A percentile compares a stretch with the other conserved stretches of the same genome.
These are phyloP conservation scores for Poeciliopsis paucimaculata DNA, from an alignment of 2,797 vertebrate genomes.

Conservation along the genomic window DNA sequence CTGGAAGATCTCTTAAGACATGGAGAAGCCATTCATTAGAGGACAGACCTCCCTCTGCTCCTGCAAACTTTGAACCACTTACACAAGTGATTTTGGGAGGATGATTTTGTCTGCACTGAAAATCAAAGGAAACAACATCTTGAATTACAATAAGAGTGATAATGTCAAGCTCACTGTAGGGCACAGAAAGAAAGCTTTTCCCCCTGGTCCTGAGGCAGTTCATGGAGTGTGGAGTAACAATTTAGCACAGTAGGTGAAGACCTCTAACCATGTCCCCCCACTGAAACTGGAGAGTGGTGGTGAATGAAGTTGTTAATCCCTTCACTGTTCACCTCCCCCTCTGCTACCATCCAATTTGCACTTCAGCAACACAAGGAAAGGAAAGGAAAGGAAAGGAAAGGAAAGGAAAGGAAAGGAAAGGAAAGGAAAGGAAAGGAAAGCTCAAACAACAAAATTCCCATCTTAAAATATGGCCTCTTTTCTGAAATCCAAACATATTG, in stretches of 20 bases:
- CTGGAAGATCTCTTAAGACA: conserved; percentile 57
- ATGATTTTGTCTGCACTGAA: conserved; percentile 14
- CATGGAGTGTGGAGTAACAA: conserved; percentile 22
- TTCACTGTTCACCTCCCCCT: conserved; percentile 38
- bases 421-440: too few species aligned
- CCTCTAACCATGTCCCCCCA: conserved; percentile 12
- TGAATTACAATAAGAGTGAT: conserved; percentile 22
- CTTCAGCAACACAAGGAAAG: conserved; percentile 27
- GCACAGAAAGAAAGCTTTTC: conserved; percentile 14
- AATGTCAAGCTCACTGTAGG: conserved; percentile 6
- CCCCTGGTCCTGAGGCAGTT: conserved; percentile 21
- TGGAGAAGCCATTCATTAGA: conserved; percentile 41
- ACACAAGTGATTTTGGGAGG: conserved; percentile 1
- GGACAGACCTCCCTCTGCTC: conserved; percentile 27
- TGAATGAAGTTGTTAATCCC: conserved; percentile 36
- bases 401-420: too few species aligned
- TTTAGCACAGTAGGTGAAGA: conserved; percentile 24
- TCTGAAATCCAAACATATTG: background rate
- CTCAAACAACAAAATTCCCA: conserved; percentile 9
- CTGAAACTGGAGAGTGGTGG: conserved; percentile 38
- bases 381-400: too few species aligned
- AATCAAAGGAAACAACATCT: background rate
- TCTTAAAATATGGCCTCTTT: background rate
- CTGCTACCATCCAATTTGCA: conserved; percentile 37
- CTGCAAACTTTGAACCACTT: conserved; percentile 57